phyloP scores from a whole-genome alignment of 2,113 vertebrate species.

The Pycnonotus jocosus region DNA sequence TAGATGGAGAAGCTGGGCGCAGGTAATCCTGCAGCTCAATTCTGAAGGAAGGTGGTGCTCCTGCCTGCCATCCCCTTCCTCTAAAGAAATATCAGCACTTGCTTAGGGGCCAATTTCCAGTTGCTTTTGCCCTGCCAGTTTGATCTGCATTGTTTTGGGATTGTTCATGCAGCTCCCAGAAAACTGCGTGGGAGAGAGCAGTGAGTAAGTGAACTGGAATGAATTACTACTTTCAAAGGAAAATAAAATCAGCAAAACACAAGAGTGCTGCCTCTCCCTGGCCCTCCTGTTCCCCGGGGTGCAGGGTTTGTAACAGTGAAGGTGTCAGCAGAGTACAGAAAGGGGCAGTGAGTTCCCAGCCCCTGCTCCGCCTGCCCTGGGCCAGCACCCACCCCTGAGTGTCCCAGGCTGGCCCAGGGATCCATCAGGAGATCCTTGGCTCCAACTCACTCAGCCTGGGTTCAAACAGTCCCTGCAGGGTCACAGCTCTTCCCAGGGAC shows the following conservation, averaged over 20 bases:
- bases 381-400: fast-evolving
- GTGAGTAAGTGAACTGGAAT: constrained; percentile 15
- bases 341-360: background rate
- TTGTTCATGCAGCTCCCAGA: background rate
- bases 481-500: background rate
- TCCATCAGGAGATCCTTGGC: background rate
- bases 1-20: background rate
- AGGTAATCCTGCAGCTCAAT: background rate
- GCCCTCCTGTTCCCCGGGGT: background rate
- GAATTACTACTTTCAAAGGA: background rate
- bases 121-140: background rate
- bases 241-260: background rate
- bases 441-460: background rate
- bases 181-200: background rate
- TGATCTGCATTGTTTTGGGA: background rate
- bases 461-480: background rate
- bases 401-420: background rate
- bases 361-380: background rate
- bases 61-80: background rate
- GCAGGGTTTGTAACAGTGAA: background rate
- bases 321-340: background rate
- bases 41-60: background rate
- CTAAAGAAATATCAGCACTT: background rate
- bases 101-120: background rate
- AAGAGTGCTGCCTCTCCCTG: background rate